Evolutionary conservation across 2,113 vertebrate genomes (phyloP), one percentile per base, ranked within the genome.

Genomic region (Mesitornis unicolor): DNA sequence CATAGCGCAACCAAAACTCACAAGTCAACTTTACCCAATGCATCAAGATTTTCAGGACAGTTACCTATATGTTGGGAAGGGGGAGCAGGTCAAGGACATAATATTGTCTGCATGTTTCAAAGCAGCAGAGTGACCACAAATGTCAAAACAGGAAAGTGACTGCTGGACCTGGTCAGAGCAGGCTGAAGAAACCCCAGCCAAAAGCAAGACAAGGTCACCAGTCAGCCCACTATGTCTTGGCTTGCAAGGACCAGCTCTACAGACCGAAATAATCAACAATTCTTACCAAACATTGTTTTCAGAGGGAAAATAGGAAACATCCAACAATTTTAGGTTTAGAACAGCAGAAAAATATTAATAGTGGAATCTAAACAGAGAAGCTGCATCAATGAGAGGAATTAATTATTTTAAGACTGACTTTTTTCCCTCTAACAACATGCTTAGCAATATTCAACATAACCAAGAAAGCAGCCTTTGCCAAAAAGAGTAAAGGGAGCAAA

Each of bases 131-230:
- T 69, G 65, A 77, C 51, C 73, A 64, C 24, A 64, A 31, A 71
- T 84, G 79, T 96, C 95, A 96, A 93, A 95, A 95, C 83, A 97
- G 97, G 89, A 95, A 95, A 94, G 68, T 1, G 0, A 57, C 75
- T 60, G 69, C 74, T 38, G 78, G 73, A 45, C 78, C 28, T 59
- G 61, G 56, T 70, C 87, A 70, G 61, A 54, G 19, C 79, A 85
- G 42, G 54, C 86, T 87, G 84, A 87, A 92, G 70, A 80, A 96
- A 68, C 35, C 43, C 31, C 75, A 76, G 80, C 93, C 81, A 95
- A 96, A 91, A 84, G 63, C 68, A 91, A 93, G 68, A 38, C 43
- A 85, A 93, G 87, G 86, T 95, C 90, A 97, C 80, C 61, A 47
- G 50, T 48, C 82, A 88, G 53, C 24, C 48, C 8, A 2, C 42